Percentiles rank a stretch among this genome's conserved stretches.
Conservation (phyloP, 2,113 vertebrate genomes). For the Phaetusa simplex region DNA sequence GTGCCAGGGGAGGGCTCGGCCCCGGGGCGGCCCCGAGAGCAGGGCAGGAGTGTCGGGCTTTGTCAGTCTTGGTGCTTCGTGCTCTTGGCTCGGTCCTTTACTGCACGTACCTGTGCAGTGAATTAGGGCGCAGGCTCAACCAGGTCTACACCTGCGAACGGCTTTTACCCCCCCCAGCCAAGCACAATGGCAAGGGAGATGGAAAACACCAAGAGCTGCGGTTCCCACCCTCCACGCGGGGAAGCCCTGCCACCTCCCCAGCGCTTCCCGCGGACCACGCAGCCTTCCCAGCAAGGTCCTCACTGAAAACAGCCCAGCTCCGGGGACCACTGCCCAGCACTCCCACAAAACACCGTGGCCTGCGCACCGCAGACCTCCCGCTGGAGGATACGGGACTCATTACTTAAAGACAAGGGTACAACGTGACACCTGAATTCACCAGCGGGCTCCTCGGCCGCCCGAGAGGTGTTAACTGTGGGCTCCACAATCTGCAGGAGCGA, state of each 20-base stretch:
- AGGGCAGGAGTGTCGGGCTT: neutral
- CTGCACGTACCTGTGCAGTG: neutral
- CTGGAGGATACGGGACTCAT: neutral
- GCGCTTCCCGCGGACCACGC: neutral
- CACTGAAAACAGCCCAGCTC: neutral
- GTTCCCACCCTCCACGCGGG: accelerated
- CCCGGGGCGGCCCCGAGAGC: accelerated
- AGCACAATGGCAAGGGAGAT: accelerated
- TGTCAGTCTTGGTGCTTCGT: neutral
- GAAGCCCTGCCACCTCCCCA: neutral
- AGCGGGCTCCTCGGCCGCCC: neutral
- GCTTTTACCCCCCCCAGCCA: neutral
- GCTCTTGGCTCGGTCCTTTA: neutral
- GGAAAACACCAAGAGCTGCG: neutral
- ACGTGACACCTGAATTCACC: neutral
- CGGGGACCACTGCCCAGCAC: neutral
- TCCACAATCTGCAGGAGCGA: neutral
- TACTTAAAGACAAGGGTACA: neutral
- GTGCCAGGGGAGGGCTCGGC: accelerated
- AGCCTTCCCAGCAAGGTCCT: neutral
- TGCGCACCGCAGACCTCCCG: accelerated
- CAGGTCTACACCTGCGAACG: accelerated
- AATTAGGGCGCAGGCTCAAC: neutral
- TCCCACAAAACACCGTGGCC: accelerated
- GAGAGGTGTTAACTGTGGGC: accelerated